Evolutionary conservation across 2,888 invertebrate genomes (phyloP).

Genomic region (Plagodis dolabraria): DNA sequence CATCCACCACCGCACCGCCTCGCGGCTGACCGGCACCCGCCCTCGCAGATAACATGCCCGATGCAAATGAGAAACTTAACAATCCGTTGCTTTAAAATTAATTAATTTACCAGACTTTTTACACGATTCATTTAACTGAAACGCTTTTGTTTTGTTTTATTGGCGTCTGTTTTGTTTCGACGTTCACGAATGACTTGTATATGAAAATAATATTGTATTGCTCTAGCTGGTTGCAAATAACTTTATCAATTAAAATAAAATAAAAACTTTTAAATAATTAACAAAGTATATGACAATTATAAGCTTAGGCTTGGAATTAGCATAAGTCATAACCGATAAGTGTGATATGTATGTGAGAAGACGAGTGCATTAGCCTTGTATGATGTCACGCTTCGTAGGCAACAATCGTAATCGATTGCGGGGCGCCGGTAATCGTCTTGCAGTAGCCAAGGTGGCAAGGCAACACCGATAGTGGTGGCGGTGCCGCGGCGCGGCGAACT

Average conservation of each 20-base stretch:
- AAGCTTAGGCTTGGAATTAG: no score
- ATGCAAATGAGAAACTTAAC: conserved; percentile 27
- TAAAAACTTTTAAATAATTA: no score
- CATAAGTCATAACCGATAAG: no score
- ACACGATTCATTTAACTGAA: conserved; percentile 9
- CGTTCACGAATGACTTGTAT: neutral
- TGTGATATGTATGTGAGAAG: no score
- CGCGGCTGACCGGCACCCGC: conserved; percentile 1
- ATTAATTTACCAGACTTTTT: conserved; percentile 14
- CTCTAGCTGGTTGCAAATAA: neutral
- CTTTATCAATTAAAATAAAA: no score
- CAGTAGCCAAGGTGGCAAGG: neutral
- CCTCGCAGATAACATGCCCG: conserved; percentile 17
- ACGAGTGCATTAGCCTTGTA: no score
- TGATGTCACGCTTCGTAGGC: no score
- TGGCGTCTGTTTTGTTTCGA: neutral
- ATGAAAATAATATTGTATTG: neutral
- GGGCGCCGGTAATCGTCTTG: neutral
- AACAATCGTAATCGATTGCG: neutral
- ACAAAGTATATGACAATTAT: no score
- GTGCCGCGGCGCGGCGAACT: no score
- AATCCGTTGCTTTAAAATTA: conserved; percentile 12
- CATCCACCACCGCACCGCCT: neutral
- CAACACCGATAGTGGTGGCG: neutral
- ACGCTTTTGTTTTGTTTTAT: conserved; percentile 3